Evolutionary conservation across 2,797 vertebrate species (phyloP).

Genomic region (Loriculus beryllinus): DNA sequence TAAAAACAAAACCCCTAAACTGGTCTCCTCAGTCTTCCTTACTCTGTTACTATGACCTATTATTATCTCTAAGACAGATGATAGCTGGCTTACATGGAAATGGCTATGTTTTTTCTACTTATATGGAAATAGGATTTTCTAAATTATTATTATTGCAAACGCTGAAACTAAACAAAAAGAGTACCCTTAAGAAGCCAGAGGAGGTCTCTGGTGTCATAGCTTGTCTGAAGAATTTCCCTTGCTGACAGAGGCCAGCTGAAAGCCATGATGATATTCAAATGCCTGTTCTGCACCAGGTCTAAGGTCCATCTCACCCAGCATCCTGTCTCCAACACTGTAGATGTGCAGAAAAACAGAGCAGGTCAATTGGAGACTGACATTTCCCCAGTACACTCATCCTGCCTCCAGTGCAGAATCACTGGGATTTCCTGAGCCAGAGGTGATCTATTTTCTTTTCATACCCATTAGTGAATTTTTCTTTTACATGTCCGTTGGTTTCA

Average conservation of each 20-base stretch:
- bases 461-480: neutral
- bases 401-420: neutral
- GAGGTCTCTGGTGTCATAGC: neutral
- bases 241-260: neutral
- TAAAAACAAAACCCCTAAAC: accelerated
- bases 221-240: neutral
- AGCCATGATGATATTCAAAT: neutral
- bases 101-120: neutral
- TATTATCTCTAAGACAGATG: neutral
- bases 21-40: neutral
- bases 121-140: neutral
- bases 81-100: neutral
- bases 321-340: neutral
- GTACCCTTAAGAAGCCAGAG: neutral
- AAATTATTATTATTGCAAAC: neutral
- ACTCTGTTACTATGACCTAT: neutral
- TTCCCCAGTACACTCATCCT: neutral
- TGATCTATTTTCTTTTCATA: neutral
- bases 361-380: neutral
- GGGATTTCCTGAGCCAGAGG: neutral
- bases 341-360: neutral
- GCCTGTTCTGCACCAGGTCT: neutral
- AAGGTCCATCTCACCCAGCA: neutral
- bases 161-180: neutral
- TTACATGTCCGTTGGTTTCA: neutral